Evolutionary conservation across 2,113 vertebrate genomes (phyloP), one percentile per base, ranked within the genome.

Genomic region (Aythya baeri): DNA sequence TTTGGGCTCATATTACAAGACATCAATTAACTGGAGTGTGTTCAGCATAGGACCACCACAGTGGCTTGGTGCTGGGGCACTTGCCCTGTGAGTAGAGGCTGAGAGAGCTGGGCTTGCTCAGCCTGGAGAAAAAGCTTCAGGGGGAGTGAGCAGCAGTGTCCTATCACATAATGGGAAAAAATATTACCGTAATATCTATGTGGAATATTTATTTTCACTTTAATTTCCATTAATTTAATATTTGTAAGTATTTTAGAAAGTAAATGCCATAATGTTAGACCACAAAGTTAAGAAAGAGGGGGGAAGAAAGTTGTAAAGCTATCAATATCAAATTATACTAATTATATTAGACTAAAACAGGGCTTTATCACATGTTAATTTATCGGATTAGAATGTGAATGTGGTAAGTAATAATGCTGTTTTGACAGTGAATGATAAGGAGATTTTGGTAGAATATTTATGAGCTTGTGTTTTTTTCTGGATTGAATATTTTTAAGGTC

Each of bases 401-500:
- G 18, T 67, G 17, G 11, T 74, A 79, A 89, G 67, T 62, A 80
- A 83, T 74, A 88, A 86, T 36, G 31, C 5, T 86, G 25, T 83
- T 96, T 86, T 92, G 88, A 83, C 94, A 94, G 50, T 74, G 76
- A 95, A 2, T 77, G 50, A 80, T 94, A 88, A 93, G 63, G 52
- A 77, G 79, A 90, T 88, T 92, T 90, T 86, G 65, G 78, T 81
- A 74, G 91, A 86, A 74, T 75, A 86, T 83, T 92, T 86, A 93
- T 77, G n/a, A 92, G 25, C 14, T 32, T 86, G 59, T 83, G 11
- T 5, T 16, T 17, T 91, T 91, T 88, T 92, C 41, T 41, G 41
- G 94, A 93, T 0, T 80, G 65, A 96, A 66, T 86, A 80, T 58
- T 92, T 95, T 92, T 90, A 88, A 96, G 88, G 83, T 96, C 88